Percentiles rank a stretch among this genome's conserved stretches.
These are phyloP conservation scores for Thinocorus orbignyianus DNA, from an alignment of 2,113 vertebrate species.

Conservation along the genomic window DNA sequence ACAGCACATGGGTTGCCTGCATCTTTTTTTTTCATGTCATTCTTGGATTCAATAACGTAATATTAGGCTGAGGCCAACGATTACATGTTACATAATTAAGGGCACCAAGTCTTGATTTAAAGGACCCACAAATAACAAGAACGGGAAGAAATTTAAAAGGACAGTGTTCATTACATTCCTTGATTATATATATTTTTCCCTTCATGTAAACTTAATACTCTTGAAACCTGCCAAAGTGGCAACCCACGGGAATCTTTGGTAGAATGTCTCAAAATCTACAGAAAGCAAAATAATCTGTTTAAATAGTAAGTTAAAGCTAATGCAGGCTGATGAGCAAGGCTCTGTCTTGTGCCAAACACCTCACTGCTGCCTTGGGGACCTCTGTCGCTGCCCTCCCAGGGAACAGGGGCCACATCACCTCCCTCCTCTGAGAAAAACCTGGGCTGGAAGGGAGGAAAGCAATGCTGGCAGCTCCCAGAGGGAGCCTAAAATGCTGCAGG, in stretches of 20 bases:
- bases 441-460: background rate
- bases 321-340: background rate
- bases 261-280: background rate
- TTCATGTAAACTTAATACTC: background rate
- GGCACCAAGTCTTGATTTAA: constrained; percentile 35
- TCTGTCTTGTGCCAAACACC: background rate
- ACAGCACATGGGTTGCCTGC: background rate
- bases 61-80: constrained; percentile 14
- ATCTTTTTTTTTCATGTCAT: background rate
- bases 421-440: background rate
- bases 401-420: background rate
- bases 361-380: background rate
- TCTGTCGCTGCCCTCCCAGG: background rate
- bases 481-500: background rate
- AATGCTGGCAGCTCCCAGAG: background rate
- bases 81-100: constrained; percentile 57
- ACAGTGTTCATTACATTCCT: background rate
- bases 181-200: background rate
- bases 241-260: background rate
- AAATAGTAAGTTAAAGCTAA: background rate
- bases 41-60: constrained; percentile 21
- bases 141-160: constrained; percentile 20
- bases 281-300: background rate
- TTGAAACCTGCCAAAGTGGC: background rate
- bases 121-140: constrained; percentile 29